Percentiles rank a stretch among this genome's conserved stretches.
Evolutionary conservation across 2,113 vertebrate genomes (phyloP).

Genomic region (Amphiprion percula): DNA sequence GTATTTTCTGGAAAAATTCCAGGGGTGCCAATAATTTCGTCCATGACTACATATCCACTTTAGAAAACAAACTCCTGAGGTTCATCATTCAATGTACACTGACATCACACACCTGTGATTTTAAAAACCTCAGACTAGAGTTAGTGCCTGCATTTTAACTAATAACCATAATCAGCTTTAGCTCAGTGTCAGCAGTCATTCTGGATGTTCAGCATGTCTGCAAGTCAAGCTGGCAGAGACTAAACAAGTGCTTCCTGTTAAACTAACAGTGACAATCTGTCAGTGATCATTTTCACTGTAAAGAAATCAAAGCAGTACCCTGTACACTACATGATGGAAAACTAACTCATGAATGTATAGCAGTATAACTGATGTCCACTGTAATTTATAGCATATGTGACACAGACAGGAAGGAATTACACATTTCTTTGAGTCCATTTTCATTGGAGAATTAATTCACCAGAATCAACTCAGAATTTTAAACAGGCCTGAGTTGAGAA

Average conservation of each 20-base stretch:
- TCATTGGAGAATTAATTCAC: neutral
- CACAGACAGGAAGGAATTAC: no score
- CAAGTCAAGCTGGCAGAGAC: conserved; percentile 8
- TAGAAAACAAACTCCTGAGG: conserved; percentile 40
- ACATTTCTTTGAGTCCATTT: neutral
- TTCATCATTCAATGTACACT: conserved; percentile 54
- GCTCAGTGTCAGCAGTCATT: conserved; percentile 48
- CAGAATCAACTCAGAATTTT: neutral
- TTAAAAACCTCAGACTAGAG: conserved; percentile 31
- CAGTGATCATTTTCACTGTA: neutral
- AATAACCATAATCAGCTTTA: conserved; percentile 65
- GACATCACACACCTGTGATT: conserved; percentile 60
- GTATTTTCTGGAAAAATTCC: no score
- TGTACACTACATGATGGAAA: no score
- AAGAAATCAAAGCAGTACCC: neutral
- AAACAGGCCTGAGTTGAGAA: neutral
- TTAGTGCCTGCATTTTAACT: conserved; percentile 46
- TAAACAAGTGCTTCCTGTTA: neutral
- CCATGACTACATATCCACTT: conserved; percentile 1
- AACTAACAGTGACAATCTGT: neutral
- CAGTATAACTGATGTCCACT: no score
- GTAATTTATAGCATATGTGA: no score
- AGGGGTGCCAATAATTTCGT: no score
- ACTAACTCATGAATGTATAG: no score
- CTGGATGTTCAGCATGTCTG: conserved; percentile 20